phyloP scores from a whole-genome alignment of 2,888 invertebrate species.

The Drosophila fulvimacula region DNA sequence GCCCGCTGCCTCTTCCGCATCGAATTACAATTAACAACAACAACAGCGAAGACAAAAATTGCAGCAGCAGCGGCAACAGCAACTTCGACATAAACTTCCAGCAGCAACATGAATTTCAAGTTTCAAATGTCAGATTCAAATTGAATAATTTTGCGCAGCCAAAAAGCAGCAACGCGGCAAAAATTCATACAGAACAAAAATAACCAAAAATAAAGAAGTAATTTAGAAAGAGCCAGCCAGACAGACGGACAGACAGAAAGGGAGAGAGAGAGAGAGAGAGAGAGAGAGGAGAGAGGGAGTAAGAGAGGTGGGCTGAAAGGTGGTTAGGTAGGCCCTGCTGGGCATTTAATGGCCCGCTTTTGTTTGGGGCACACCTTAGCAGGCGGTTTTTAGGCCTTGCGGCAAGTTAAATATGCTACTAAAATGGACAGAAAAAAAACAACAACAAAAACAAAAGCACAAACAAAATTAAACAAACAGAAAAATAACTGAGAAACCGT shows the following conservation, averaged over 20 bases:
- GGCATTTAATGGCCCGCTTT: conserved; percentile 51
- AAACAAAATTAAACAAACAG: neutral
- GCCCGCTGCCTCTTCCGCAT: conserved; percentile 71
- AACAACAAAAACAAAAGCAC: too few species aligned
- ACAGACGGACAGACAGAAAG: too few species aligned
- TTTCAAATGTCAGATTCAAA: conserved; percentile 72
- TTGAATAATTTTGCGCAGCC: conserved; percentile 50
- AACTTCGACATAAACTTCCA: conserved; percentile 39
- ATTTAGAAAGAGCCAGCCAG: conserved; percentile 19
- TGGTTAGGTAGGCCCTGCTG: conserved; percentile 16
- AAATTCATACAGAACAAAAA: conserved; percentile 22
- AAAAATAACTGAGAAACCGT: conserved; percentile 54
- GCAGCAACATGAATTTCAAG: conserved; percentile 63
- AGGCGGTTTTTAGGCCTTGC: conserved; percentile 46
- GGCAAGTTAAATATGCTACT: conserved; percentile 53
- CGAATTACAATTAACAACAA: conserved; percentile 78
- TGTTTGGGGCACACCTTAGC: conserved; percentile 53
- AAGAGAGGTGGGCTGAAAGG: neutral
- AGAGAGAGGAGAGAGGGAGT: neutral
- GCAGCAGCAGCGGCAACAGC: conserved; percentile 16
- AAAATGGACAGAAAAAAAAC: conserved; percentile 29
- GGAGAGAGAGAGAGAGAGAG: neutral
- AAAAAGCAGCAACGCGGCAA: conserved; percentile 38
- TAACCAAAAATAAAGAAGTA: conserved; percentile 16
- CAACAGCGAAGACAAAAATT: conserved; percentile 17